Conservation (phyloP, 1,140 invertebrate species). For the Aphelinus atriplicis region DNA sequence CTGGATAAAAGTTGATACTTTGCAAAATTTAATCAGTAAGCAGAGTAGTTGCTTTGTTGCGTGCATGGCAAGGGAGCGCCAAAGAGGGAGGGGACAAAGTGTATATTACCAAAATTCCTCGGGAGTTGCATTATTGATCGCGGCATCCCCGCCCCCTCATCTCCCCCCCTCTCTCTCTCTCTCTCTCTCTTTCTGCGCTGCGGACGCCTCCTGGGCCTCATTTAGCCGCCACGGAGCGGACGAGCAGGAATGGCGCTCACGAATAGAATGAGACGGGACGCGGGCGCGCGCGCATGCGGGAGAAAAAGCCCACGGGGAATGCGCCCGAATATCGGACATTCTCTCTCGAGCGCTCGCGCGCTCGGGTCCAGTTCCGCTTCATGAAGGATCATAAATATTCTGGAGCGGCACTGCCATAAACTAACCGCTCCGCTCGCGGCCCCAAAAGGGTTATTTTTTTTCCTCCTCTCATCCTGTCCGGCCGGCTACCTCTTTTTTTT, state of each 20-base stretch:
- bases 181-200: neutral
- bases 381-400: constrained; percentile 63
- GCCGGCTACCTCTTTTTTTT: constrained; percentile 34
- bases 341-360: constrained; percentile 37
- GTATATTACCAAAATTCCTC: constrained; percentile 38
- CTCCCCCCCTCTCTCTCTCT: neutral
- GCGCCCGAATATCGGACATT: constrained; percentile 38
- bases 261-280: too few relatives aligned
- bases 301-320: constrained; percentile 10
- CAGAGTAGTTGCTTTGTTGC: too few relatives aligned
- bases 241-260: neutral
- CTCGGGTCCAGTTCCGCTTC: constrained; percentile 44
- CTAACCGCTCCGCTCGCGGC: constrained; percentile 57
- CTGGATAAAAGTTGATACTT: too few relatives aligned
- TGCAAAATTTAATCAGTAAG: too few relatives aligned
- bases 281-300: neutral
- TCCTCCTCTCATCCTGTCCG: constrained; percentile 32
- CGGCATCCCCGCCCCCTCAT: constrained; percentile 42
- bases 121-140: constrained; percentile 49
- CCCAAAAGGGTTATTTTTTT: constrained; percentile 60
- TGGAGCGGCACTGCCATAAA: constrained; percentile 56
- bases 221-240: constrained; percentile 28
- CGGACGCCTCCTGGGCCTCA: constrained; percentile 46
- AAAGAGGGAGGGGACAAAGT: constrained; percentile 18
- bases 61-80: neutral